Base-by-base conservation (phyloP, 2,797 vertebrate genomes). In the Etheostoma perlongum region DNA sequence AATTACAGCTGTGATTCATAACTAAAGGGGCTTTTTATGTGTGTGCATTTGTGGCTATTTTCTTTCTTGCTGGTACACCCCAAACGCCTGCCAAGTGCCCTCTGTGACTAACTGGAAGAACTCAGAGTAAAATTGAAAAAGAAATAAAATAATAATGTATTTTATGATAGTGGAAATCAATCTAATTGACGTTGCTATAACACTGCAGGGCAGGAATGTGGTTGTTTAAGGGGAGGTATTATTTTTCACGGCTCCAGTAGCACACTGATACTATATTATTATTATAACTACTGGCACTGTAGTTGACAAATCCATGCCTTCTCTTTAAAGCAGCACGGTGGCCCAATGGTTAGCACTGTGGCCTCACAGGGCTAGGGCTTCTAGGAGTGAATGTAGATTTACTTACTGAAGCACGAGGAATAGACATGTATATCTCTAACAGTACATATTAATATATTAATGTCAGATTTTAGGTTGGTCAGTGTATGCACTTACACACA, bases 1-100 rank as follows among this genome's bases (percentile, higher is more conserved):
- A 89, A 91, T 92, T 89, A 88, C 88, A 89, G 85, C 84, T 81
- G 71, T 91, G 89, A 92, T 86, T 89, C 88, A 91, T 81, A 83
- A 75, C 81, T 67, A 53, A 69, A 15, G 23, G 49, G 64, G 53
- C 76, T 57, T 75, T 85, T 84, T 76, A 70, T 81, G 78, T 79
- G 81, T 69, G 54, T 64, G 3, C 66, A n/a, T 84, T 67, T 70
- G 75, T 60, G 78, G 82, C 79, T 72, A 11, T 51, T 76, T 76
- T 76, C 65, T 77, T 74, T 76, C 69, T 68, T 67, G 49, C 59
- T 51, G 66, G 33, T 57, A 33, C 30, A 76, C 6, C 12, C 6
- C 42, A 13, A 12, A 30, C 0, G 23, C 47, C 25, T 55, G 65
- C 81, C 75, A 74, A 71, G 49, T 25, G 51, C 72, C 63, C 60